Base-by-base conservation (phyloP, 2,113 vertebrate genomes). In the Chascanopsetta lugubris region DNA sequence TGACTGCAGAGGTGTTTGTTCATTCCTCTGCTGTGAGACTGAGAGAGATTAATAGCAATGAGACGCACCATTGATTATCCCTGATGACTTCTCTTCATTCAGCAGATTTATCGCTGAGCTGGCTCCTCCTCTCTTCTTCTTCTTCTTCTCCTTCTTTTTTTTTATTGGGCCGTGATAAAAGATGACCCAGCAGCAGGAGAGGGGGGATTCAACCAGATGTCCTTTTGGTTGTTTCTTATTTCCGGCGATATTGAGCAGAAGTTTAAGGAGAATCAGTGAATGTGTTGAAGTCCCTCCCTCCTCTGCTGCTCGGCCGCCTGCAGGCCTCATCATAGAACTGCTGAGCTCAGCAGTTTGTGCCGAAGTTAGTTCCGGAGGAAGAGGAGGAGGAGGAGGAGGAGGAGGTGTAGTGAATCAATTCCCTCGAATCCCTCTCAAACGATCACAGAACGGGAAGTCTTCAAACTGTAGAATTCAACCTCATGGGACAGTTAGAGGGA, bases 21-120 rank as follows among this genome's bases (percentile, higher is more conserved):
- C 42, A 61, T 72, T 60, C 47, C 45, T 34, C 32, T 34, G 60
- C 50, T 50, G 17, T 48, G 47, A 43, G 25, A 30, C 45, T 29
- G 11, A n/a, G 25, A 32, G 24, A 79, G 75, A 87, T 86, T 85
- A 75, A 83, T 79, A 46, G 32, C 67, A 47, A 55, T 51, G 32
- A 75, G 45, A 65, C 73, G 75, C 65, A 61, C 68, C 76, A 85
- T 69, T 90, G 78, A 85, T 84, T 75, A 79, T 54, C 77, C 77
- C 61, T 49, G 38, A 79, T 73, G 70, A 59, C 45, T 61, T 74
- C 50, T 50, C 40, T 62, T 61, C 49, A 75, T 82, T 88, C 74
- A 81, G 80, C 84, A 85, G 61, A 82, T 86, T 87, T 90, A 80
- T 79, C 84, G 77, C 83, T 82, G 67, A 51, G 78, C 67, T 72